Evolutionary conservation across 2,888 invertebrate genomes (phyloP).

Genomic region (Cyrtodaria siliqua): DNA sequence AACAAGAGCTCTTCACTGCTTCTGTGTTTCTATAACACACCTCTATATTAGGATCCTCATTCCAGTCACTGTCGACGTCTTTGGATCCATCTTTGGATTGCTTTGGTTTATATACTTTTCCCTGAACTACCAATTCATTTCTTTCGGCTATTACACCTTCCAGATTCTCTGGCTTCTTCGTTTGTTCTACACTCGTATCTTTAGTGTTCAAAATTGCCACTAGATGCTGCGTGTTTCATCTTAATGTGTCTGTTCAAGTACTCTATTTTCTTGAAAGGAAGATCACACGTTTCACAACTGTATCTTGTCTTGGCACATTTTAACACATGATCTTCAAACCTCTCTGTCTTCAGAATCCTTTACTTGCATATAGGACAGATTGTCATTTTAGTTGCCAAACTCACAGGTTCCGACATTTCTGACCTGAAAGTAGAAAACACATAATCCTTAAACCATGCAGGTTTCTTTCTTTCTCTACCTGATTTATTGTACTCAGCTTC

Average conservation of each 20-base stretch:
- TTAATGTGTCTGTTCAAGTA: background rate
- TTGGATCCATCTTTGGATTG: too few relatives aligned
- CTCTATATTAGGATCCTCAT: too few relatives aligned
- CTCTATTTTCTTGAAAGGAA: background rate
- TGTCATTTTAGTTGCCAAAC: background rate
- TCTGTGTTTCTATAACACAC: too few relatives aligned
- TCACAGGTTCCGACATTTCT: constrained; percentile 7
- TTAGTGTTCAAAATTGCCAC: too few relatives aligned
- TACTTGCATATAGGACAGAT: constrained; percentile 25
- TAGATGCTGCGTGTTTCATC: too few relatives aligned
- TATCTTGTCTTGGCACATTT: background rate
- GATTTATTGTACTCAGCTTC: constrained; percentile 1
- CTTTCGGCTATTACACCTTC: too few relatives aligned
- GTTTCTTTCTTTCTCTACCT: constrained; percentile 10
- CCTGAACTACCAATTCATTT: too few relatives aligned
- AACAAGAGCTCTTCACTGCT: too few relatives aligned
- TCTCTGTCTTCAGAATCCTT: background rate
- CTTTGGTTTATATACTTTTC: too few relatives aligned
- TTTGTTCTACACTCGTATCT: too few relatives aligned
- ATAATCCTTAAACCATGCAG: constrained; percentile 31
- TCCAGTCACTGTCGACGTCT: too few relatives aligned
- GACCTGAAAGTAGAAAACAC: constrained; percentile 31
- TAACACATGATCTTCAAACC: background rate
- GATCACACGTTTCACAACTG: background rate
- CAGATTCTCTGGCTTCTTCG: too few relatives aligned